Base-by-base conservation (phyloP, 2,888 invertebrate genomes). In the Eupeodes luniger region DNA sequence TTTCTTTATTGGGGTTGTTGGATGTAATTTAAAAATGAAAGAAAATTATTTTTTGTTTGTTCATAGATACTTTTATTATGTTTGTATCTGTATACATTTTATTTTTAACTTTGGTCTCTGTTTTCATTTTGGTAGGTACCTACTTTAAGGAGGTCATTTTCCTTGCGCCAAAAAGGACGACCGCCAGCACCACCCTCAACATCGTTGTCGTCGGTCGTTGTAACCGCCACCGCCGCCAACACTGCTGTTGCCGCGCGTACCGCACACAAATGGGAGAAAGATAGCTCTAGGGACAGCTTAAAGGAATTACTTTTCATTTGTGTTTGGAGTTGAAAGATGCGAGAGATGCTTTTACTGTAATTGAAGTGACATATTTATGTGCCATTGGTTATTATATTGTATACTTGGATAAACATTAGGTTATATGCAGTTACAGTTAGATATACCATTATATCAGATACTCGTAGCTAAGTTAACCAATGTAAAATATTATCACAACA, bases 231-330 rank as follows among this genome's bases (percentile, higher is more conserved):
- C 40, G 6, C 40, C 40, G 9, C 9, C 6, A 0, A 7, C 40
- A 40, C 9, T 9, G 40, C 40, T 40, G 40, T 40, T 9, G 40
- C 40, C 6, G 40, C 40, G 6, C 40, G 40, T 9, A 40, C 40
- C 62, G 27, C 66, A 66, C 83, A 79, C 72, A 79, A 74, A 74
- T 62, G 74, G n/a, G 47, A 79, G 61, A 47, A 74, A 10, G 55
- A 69, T 74, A 55, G 79, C 72, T 66, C 51, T 44, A 61, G 78
- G 83, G 66, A 70, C 83, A 74, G 53, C 78, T 84, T 74, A 84
- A 72, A 78, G 72, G 79, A 79, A 84, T 84, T 84, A 75, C 83
- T 84, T 79, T 74, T 75, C 83, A 78, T 78, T 78, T 72, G 77
- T 10, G 64, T 74, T 67, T 44, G 19, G 49, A 79, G 66, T 75